A percentile compares a stretch with the other conserved stretches of the same genome.
phyloP scores from a whole-genome alignment of 2,113 vertebrate species.

The Oreotrochilus melanogaster region DNA sequence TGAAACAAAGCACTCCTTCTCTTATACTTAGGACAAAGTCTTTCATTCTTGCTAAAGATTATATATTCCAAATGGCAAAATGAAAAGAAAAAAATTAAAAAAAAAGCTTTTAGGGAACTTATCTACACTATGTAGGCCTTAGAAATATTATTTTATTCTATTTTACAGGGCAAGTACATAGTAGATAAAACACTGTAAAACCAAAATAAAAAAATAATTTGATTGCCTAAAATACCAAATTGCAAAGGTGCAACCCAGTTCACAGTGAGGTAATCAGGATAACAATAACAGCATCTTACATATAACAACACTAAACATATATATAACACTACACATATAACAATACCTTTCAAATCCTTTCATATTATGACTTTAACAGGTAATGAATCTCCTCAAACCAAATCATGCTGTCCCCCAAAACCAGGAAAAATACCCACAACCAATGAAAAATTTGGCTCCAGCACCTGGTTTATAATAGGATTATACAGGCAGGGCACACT shows the following conservation, averaged over 20 bases:
- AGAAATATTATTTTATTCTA: background rate
- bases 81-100: background rate
- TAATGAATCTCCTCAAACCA: background rate
- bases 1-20: background rate
- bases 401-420: background rate
- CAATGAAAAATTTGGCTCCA: background rate
- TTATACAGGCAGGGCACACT: background rate
- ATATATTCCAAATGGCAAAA: background rate
- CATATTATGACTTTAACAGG: background rate
- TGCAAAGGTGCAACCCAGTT: background rate
- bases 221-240: background rate
- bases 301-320: too few relatives aligned
- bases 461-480: rapidly evolving
- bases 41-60: background rate
- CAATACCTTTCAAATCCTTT: background rate
- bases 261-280: background rate
- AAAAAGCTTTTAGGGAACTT: background rate
- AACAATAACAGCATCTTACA: background rate
- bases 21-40: background rate
- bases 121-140: background rate
- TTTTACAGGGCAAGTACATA: background rate
- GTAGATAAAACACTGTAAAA: background rate
- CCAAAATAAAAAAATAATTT: background rate
- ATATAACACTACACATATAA: background rate
- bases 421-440: background rate